These are phyloP conservation scores for Pachycephus smyrnensis DNA, from an alignment of 2,888 invertebrate species.

Conservation along the genomic window DNA sequence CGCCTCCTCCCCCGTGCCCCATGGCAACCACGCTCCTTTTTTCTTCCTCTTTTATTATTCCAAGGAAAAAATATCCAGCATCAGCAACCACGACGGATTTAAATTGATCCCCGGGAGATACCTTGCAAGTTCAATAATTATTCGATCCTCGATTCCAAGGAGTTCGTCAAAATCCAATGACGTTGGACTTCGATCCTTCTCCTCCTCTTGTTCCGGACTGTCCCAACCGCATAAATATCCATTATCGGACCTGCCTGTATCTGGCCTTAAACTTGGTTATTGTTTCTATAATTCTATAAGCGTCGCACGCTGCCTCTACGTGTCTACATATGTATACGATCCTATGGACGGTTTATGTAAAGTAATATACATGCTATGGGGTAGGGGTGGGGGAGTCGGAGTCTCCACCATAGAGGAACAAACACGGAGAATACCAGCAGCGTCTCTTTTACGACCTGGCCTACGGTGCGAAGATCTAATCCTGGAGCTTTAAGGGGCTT, in stretches of 20 bases:
- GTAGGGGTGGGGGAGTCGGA: too few relatives aligned
- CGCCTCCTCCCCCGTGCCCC: not conserved
- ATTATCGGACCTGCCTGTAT: constrained; percentile 43
- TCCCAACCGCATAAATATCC: constrained; percentile 46
- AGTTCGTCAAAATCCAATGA: not conserved
- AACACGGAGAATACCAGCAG: not conserved
- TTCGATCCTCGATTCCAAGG: not conserved
- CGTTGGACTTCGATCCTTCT: too few relatives aligned
- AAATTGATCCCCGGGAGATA: not conserved
- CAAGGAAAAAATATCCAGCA: not conserved
- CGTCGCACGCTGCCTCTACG: constrained; percentile 7
- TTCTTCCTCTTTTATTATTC: not conserved
- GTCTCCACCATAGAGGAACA: not conserved
- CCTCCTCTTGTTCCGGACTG: not conserved
- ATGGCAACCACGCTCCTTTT: constrained; percentile 6
- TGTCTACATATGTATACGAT: constrained; percentile 14
- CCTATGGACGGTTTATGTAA: not conserved
- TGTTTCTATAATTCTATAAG: constrained; percentile 26
- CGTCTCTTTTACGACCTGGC: not conserved
- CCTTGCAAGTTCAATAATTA: not conserved
- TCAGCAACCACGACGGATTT: not conserved
- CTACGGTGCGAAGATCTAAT: not conserved
- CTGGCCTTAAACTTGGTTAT: constrained; percentile 46
- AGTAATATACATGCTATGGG: not conserved
- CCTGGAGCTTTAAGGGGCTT: not conserved